phyloP scores from a whole-genome alignment of 1,140 invertebrate genomes.

The Drosophila prosaltans region DNA sequence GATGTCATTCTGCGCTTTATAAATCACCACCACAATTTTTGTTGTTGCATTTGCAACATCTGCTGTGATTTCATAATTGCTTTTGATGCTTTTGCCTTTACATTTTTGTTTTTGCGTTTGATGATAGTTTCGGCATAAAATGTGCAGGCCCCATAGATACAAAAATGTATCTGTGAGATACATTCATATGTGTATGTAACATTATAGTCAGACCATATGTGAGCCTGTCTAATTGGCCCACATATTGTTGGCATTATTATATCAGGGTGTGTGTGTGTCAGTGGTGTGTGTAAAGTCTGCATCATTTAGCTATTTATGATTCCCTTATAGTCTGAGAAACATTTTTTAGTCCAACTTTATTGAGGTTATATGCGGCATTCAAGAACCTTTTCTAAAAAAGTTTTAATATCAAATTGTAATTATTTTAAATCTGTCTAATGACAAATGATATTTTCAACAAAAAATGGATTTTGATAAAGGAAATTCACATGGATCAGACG shows the following conservation, averaged over 20 bases:
- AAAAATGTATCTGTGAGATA: slow-evolving; percentile 28
- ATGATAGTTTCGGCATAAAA: slow-evolving; percentile 54
- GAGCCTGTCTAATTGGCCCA: slow-evolving; percentile 54
- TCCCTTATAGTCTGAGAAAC: slow-evolving; percentile 35
- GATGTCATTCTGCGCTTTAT: slow-evolving; percentile 69
- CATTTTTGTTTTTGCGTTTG: slow-evolving; percentile 38
- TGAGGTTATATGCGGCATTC: slow-evolving; percentile 8
- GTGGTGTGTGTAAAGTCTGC: slow-evolving; percentile 42
- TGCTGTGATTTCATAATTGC: slow-evolving; percentile 82
- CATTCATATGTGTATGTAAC: slow-evolving; percentile 13
- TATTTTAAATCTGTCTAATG: no score
- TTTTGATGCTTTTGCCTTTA: slow-evolving; percentile 70
- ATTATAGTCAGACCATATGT: slow-evolving; percentile 32
- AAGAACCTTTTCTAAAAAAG: no score
- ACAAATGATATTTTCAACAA: no score
- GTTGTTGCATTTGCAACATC: slow-evolving; percentile 70
- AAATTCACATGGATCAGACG: no score
- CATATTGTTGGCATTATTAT: slow-evolving; percentile 41
- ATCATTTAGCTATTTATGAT: slow-evolving; percentile 59
- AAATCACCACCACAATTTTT: slow-evolving; percentile 79
- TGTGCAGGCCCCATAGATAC: slow-evolving; percentile 10
- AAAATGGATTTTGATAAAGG: no score
- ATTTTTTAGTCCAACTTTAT: slow-evolving; percentile 30
- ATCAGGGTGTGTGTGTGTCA: slow-evolving; percentile 23
- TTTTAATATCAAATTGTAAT: no score